Evolutionary conservation across 2,797 vertebrate species (phyloP).

Genomic region (Pyrrhura leucotis): DNA sequence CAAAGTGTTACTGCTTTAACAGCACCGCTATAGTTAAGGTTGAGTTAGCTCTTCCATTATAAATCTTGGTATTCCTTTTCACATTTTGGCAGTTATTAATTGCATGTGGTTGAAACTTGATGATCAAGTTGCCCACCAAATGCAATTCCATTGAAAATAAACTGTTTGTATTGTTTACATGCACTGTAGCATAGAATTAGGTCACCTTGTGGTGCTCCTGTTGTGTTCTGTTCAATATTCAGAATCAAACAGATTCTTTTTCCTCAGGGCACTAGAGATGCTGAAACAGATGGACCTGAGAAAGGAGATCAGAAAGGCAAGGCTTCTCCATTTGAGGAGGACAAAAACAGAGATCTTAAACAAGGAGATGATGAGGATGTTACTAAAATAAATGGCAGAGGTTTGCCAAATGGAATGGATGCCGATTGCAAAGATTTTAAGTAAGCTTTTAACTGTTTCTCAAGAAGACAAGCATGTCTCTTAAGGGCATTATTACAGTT

Average conservation of each 20-base stretch:
- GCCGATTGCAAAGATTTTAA: conserved; percentile 99
- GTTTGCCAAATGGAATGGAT: conserved; percentile 96
- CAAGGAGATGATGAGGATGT: conserved; percentile 89
- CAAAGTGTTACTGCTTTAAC: conserved; percentile 64
- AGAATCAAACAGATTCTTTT: conserved; percentile 81
- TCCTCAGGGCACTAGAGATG: conserved; percentile 90
- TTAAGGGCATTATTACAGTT: conserved; percentile 61
- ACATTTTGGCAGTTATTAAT: conserved; percentile 64
- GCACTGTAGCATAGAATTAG: conserved; percentile 72
- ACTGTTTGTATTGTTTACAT: conserved; percentile 71
- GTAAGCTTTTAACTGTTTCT: conserved; percentile 85
- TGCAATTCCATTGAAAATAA: conserved; percentile 61
- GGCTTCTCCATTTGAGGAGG: conserved; percentile 93
- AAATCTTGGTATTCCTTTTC: conserved; percentile 70
- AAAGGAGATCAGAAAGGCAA: conserved; percentile 93
- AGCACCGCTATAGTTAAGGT: conserved; percentile 75
- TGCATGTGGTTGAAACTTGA: conserved; percentile 64
- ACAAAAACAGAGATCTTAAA: conserved; percentile 94
- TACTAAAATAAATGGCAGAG: conserved; percentile 92
- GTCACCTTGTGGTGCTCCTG: conserved; percentile 70
- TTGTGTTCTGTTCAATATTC: conserved; percentile 76
- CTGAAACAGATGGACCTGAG: conserved; percentile 92
- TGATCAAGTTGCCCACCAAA: conserved; percentile 51
- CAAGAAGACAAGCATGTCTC: conserved; percentile 68
- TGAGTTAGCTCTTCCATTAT: conserved; percentile 78